Conservation (phyloP, 1,140 invertebrate species). For the Anastrepha ludens region DNA sequence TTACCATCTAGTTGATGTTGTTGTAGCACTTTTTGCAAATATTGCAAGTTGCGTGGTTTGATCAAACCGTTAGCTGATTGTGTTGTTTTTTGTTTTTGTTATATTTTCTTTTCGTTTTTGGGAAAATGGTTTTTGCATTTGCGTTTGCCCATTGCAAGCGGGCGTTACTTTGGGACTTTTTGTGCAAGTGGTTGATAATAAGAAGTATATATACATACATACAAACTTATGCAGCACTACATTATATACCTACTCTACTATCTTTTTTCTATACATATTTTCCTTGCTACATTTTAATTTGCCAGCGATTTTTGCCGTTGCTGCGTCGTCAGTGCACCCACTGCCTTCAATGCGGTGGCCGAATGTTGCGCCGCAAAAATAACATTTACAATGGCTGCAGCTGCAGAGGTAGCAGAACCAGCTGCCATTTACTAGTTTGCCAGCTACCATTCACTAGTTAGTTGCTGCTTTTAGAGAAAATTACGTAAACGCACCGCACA, state of each 20-base stretch:
- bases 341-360: background rate
- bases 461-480: background rate
- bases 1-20: background rate
- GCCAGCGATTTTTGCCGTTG: background rate
- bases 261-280: background rate
- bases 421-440: background rate
- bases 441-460: background rate
- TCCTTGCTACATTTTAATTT: slow-evolving; percentile 9
- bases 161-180: slow-evolving; percentile 41
- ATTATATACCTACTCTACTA: too few species aligned
- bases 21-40: slow-evolving; percentile 29
- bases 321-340: background rate
- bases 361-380: too few species aligned
- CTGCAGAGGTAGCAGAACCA: background rate
- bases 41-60: slow-evolving; percentile 27
- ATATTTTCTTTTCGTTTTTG: background rate
- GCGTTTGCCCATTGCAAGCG: background rate
- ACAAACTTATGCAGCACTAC: background rate
- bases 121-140: background rate
- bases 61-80: slow-evolving; percentile 28
- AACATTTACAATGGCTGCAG: background rate
- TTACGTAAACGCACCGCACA: background rate
- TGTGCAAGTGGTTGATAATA: background rate
- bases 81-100: background rate
- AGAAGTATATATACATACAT: background rate